These are phyloP conservation scores for Cheirogaleus major DNA, from an alignment of 2,797 vertebrate genomes.

Conservation along the genomic window DNA sequence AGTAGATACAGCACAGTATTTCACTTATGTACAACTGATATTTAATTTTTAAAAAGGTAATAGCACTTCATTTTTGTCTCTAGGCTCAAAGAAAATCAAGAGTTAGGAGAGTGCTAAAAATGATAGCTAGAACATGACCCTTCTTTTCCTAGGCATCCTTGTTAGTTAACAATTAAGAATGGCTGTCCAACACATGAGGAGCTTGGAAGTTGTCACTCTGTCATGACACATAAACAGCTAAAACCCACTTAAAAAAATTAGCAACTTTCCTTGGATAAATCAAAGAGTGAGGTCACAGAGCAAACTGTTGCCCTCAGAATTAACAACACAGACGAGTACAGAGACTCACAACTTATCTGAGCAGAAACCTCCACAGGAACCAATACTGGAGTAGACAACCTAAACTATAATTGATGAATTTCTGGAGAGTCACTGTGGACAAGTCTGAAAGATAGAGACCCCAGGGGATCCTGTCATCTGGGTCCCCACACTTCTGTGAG, in stretches of 20 bases:
- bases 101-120: neutral
- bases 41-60: conserved; percentile 36
- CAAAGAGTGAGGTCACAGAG: neutral
- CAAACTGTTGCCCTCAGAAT: neutral
- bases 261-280: neutral
- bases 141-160: neutral
- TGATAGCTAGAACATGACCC: neutral
- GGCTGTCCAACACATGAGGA: neutral
- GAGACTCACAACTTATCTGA: neutral
- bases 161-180: neutral
- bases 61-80: neutral
- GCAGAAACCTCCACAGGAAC: neutral
- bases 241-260: neutral
- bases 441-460: neutral
- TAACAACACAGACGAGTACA: neutral
- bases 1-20: neutral
- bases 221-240: neutral
- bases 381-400: neutral
- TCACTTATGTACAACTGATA: neutral
- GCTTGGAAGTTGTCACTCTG: neutral
- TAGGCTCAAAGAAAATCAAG: neutral
- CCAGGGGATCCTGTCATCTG: neutral
- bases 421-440: neutral
- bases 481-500: neutral
- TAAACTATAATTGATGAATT: neutral